Base-by-base conservation (phyloP, 2,113 vertebrate species). In the Symphodus melops region DNA sequence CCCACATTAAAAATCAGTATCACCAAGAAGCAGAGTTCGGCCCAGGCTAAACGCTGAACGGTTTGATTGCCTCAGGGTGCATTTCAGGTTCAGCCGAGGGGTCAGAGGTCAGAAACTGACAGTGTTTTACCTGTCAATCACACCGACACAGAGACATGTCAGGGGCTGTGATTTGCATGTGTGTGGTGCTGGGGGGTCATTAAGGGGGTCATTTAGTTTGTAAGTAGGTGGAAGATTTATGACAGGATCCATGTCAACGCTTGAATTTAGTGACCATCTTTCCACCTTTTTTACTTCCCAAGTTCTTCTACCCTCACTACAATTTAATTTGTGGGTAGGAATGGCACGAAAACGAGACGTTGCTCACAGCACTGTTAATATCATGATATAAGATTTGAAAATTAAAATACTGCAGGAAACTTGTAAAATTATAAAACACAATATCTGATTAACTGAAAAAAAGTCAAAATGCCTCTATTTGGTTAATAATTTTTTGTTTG, bases 61-160 rank as follows among this genome's bases (percentile, higher is more conserved):
- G 41, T 82, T 78, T 75, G 19, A 64, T 65, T 68, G 82, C 84
- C 55, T 63, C 23, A 20, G 57, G 77, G 53, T 72, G 48, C 51
- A 52, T 81, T 82, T 86, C 42, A 41, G 19, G 73, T 82, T 77
- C 77, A 70, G 13, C 37, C 9, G 4, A 64, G 9, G 46, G 85
- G 82, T 90, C 67, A 81, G 33, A 79, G 81, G 72, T 87, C 67
- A 76, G 59, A 82, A 60, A 78, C 71, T 41, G 60, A 72, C 79
- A 79, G 59, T 72, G 65, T 77, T 86, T 88, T 81, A 77, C 77
- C 56, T 84, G 79, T 68, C 70, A 89, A 72, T 89, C 88, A 84
- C 51, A 48, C 5, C 2, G 73, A 58, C 51, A 20, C 51, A 58
- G 57, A 56, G 39, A 57, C 57, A 37, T 46, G 71, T 64, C 19